phyloP scores from a whole-genome alignment of 2,113 vertebrate genomes.

The Phycodurus eques region DNA sequence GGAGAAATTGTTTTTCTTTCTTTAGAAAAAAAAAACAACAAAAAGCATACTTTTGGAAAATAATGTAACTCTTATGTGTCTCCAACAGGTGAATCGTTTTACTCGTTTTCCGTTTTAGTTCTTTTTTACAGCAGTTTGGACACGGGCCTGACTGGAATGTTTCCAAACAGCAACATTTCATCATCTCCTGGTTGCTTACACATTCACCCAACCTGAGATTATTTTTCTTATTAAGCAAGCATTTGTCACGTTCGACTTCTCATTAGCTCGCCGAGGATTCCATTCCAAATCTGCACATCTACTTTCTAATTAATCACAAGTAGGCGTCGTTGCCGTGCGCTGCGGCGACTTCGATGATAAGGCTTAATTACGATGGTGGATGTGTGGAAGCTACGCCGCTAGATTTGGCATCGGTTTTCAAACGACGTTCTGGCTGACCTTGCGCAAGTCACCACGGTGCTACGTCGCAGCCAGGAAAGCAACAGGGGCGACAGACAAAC shows the following conservation, averaged over 20 bases:
- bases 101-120: no score
- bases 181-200: slow-evolving; percentile 1
- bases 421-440: slow-evolving; percentile 62
- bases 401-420: slow-evolving; percentile 23
- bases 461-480: slow-evolving; percentile 34
- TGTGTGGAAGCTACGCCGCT: slow-evolving; percentile 22
- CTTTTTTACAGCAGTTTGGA: no score
- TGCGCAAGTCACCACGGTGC: slow-evolving; percentile 39
- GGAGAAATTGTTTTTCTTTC: no score
- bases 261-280: slow-evolving; percentile 34
- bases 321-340: neutral
- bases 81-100: no score
- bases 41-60: no score
- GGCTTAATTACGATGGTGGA: neutral
- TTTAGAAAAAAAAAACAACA: no score
- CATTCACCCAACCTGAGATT: slow-evolving; percentile 27
- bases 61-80: no score
- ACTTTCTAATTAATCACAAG: slow-evolving; percentile 51
- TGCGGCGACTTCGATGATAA: neutral
- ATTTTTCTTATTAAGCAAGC: slow-evolving; percentile 34
- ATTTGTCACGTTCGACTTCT: slow-evolving; percentile 50
- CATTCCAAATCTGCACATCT: slow-evolving; percentile 43
- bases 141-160: slow-evolving; percentile 1
- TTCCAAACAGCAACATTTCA: slow-evolving; percentile 1
- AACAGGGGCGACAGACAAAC: slow-evolving; percentile 26